Evolutionary conservation across 1,140 invertebrate genomes (phyloP), one percentile per base, ranked within the genome.

Genomic region (Drosophila erecta): DNA sequence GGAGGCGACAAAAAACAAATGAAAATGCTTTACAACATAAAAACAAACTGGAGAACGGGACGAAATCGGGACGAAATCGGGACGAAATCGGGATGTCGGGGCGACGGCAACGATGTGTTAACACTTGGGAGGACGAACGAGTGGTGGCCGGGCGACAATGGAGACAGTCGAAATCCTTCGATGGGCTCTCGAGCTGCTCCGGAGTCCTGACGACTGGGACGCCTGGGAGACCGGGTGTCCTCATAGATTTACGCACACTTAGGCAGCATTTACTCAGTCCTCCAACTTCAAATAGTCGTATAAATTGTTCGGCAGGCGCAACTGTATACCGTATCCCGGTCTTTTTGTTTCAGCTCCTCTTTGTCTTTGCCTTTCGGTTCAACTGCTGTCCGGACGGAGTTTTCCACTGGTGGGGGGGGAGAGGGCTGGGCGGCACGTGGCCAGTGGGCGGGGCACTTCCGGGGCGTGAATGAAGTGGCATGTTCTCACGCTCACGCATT

Each of bases 191-290:
- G 17, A n/a, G 22, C 11, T 27, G 1, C 24, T 54, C 7, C 22
- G 40, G 10, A 38, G 55, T 33, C 10, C n/a, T 43, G 24, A 37
- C 35, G 37, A 38, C 43, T 30, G 30, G 8, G 50, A 43, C 37
- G 53, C n/a, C n/a, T n/a, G n/a, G n/a, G n/a, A n/a, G n/a, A 46
- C 58, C 33, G 76, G 67, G 56, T 57, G 74, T 81, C 79, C 79
- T 79, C 77, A 70, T 83, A 79, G 79, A 84, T 83, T 83, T 83
- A 83, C 79, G 79, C 79, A 83, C 79, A 83, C 79, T 83, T 83
- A 83, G 70, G 58, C 79, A 83, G 75, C 79, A 59, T 83, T 83
- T 83, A 83, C 79, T 57, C 79, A 74, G 67, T 66, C 79, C 64
- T 15, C 44, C 41, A 51, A 53, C 57, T 72, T 54, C 70, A 70